A percentile compares a stretch with the other conserved stretches of the same genome.
Conservation (phyloP, 2,888 invertebrate genomes). For the Autographa gamma region DNA sequence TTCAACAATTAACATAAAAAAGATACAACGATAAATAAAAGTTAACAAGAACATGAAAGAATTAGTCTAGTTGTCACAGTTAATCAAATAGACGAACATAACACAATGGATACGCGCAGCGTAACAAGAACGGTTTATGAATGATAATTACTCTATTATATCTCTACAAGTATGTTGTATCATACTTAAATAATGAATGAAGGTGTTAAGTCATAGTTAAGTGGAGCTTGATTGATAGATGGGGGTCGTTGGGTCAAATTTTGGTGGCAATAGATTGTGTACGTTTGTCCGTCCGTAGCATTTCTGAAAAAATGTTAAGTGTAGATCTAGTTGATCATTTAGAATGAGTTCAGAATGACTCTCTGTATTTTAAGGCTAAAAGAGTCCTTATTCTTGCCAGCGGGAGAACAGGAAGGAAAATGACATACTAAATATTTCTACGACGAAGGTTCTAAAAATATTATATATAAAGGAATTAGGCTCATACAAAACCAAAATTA, state of each 20-base stretch:
- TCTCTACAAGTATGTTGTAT: conserved; percentile 14
- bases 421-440: no score
- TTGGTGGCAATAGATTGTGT: neutral
- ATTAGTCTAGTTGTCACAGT: neutral
- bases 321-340: no score
- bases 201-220: conserved; percentile 23
- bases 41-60: neutral
- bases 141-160: conserved; percentile 37
- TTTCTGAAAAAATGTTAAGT: no score
- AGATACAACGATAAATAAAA: neutral
- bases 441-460: no score
- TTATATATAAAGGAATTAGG: no score
- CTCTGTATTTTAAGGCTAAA: no score
- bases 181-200: conserved; percentile 37
- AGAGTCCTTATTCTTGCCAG: no score
- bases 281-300: no score
- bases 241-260: neutral
- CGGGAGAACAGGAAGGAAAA: no score
- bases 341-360: no score
- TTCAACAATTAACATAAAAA: no score
- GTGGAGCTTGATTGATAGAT: neutral
- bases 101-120: conserved; percentile 12
- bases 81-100: conserved; percentile 7
- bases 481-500: no score
- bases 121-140: conserved; percentile 13